These are phyloP conservation scores for Scleropages formosus DNA, from an alignment of 2,797 vertebrate species.

Conservation along the genomic window DNA sequence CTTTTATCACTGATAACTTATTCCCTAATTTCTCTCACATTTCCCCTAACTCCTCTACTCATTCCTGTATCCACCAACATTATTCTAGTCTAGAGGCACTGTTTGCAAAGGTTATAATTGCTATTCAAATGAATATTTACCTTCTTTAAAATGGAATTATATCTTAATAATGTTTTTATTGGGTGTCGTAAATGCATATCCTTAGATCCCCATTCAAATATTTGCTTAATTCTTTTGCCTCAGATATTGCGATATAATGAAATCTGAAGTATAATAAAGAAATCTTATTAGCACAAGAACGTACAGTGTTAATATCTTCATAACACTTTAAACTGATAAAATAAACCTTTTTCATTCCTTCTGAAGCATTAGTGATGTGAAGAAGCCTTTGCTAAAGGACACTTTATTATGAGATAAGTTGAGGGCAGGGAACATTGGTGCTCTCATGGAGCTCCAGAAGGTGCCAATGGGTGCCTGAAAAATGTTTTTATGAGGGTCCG, in stretches of 20 bases:
- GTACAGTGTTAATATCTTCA: constrained; percentile 59
- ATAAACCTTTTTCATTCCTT: constrained; percentile 50
- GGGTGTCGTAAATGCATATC: constrained; percentile 52
- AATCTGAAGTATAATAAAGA: constrained; percentile 66
- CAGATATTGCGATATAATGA: constrained; percentile 65
- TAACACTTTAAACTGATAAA: constrained; percentile 61
- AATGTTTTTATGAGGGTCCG: too few species aligned
- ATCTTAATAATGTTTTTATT: constrained; percentile 68
- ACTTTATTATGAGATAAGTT: constrained; percentile 68
- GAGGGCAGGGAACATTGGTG: constrained; percentile 14
- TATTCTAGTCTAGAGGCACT: constrained; percentile 19
- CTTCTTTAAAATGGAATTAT: constrained; percentile 51
- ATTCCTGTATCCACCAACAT: background rate
- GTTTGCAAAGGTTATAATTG: constrained; percentile 29
- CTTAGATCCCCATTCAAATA: constrained; percentile 54
- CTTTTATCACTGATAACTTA: background rate
- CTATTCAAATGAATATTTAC: constrained; percentile 54
- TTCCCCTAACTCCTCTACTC: background rate
- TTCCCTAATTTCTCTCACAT: background rate
- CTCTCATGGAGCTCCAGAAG: background rate
- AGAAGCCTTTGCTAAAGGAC: constrained; percentile 63
- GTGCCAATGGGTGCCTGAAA: background rate
- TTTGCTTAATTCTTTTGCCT: constrained; percentile 66
- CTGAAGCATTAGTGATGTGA: constrained; percentile 51
- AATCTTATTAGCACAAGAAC: constrained; percentile 53